phyloP scores from a whole-genome alignment of 2,113 vertebrate genomes.

The Candoia aspera region DNA sequence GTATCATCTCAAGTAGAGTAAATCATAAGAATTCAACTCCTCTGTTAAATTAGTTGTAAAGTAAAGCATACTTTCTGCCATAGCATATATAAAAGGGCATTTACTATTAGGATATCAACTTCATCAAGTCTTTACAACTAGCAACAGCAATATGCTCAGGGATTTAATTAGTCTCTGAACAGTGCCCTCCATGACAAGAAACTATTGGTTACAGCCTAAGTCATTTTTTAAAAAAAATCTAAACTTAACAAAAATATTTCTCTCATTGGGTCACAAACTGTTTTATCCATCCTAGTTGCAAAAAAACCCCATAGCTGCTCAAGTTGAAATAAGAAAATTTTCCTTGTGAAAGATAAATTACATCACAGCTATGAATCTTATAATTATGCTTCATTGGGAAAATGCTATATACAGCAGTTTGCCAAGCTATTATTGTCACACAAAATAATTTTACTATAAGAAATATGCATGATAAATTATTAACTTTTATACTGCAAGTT shows the following conservation, averaged over 20 bases:
- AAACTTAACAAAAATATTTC: neutral
- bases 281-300: neutral
- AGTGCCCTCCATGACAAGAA: neutral
- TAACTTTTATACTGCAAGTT: neutral
- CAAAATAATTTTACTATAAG: neutral
- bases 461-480: neutral
- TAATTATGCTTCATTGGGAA: neutral
- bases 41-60: neutral
- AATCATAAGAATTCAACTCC: neutral
- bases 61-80: neutral
- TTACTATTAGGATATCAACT: neutral
- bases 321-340: neutral
- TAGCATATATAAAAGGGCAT: neutral
- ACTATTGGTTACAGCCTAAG: neutral
- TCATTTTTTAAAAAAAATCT: neutral
- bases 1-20: neutral
- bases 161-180: neutral
- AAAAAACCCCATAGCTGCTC: neutral
- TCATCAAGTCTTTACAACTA: neutral
- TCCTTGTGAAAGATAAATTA: neutral
- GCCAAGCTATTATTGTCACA: neutral
- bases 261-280: neutral
- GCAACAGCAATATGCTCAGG: neutral
- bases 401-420: neutral
- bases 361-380: neutral